Evolutionary conservation across 1,140 invertebrate genomes (phyloP).

Genomic region (Zaprionus lachaisei): DNA sequence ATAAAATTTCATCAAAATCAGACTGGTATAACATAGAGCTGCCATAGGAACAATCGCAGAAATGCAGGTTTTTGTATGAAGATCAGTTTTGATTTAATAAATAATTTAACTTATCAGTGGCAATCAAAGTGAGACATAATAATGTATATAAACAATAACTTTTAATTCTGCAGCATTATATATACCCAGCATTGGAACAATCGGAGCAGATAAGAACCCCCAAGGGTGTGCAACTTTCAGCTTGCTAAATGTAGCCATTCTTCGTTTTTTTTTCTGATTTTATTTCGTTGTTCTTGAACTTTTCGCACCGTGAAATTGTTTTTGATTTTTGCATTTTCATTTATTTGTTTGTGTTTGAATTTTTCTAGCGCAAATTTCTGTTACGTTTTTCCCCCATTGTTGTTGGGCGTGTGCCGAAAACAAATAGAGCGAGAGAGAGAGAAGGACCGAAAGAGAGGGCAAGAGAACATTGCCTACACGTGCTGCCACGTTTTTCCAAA

Average conservation of each 20-base stretch:
- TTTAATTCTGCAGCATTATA: too few species aligned
- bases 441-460: neutral
- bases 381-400: neutral
- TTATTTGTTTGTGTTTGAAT: conserved; percentile 24
- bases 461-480: conserved; percentile 17
- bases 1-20: too few species aligned
- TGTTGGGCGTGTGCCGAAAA: conserved; percentile 48
- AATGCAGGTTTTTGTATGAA: too few species aligned
- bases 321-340: conserved; percentile 28
- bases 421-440: neutral
- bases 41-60: too few species aligned
- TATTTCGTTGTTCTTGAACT: conserved; percentile 34
- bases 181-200: too few species aligned
- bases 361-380: conserved; percentile 10
- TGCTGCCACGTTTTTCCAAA: conserved; percentile 23
- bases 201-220: too few species aligned
- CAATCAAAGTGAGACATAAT: too few species aligned
- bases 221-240: too few species aligned
- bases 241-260: neutral
- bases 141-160: too few species aligned
- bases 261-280: conserved; percentile 8
- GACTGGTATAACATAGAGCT: too few species aligned
- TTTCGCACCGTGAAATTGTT: conserved; percentile 13
- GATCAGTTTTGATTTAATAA: too few species aligned
- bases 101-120: too few species aligned